Evolutionary conservation across 2,797 vertebrate species (phyloP).

Genomic region (Pteropus rufus): DNA sequence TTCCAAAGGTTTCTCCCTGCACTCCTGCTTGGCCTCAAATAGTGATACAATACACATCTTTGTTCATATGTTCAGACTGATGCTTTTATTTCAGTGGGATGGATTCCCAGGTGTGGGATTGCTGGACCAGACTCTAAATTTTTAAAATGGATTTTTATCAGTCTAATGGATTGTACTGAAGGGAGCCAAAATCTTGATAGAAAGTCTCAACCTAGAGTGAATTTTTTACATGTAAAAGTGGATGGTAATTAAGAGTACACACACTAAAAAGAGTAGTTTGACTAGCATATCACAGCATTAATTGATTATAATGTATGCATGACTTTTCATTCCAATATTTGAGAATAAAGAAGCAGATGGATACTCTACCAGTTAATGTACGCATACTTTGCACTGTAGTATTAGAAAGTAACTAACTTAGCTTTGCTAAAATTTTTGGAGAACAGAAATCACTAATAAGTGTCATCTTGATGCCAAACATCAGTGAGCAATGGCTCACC

Average conservation of each 20-base stretch:
- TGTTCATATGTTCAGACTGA: neutral
- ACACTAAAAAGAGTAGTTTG: constrained; percentile 46
- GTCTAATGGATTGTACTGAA: constrained; percentile 51
- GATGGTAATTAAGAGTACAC: constrained; percentile 48
- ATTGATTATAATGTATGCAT: constrained; percentile 43
- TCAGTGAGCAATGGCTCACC: neutral
- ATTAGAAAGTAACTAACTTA: neutral
- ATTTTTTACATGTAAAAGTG: constrained; percentile 45
- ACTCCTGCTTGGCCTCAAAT: neutral
- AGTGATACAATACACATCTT: neutral
- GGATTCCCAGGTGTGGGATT: constrained; percentile 38
- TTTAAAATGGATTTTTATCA: constrained; percentile 60
- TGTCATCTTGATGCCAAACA: neutral
- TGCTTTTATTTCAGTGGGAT: constrained; percentile 34
- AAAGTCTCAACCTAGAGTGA: constrained; percentile 41
- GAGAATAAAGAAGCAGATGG: neutral
- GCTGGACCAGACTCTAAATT: constrained; percentile 22
- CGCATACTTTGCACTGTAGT: neutral
- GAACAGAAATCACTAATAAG: neutral
- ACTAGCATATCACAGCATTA: neutral
- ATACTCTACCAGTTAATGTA: neutral
- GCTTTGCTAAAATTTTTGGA: neutral
- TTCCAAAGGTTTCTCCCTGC: neutral
- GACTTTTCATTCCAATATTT: constrained; percentile 10
- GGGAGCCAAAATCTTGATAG: constrained; percentile 60